Conservation (phyloP, 2,113 vertebrate species). For the Crotalus viridis region DNA sequence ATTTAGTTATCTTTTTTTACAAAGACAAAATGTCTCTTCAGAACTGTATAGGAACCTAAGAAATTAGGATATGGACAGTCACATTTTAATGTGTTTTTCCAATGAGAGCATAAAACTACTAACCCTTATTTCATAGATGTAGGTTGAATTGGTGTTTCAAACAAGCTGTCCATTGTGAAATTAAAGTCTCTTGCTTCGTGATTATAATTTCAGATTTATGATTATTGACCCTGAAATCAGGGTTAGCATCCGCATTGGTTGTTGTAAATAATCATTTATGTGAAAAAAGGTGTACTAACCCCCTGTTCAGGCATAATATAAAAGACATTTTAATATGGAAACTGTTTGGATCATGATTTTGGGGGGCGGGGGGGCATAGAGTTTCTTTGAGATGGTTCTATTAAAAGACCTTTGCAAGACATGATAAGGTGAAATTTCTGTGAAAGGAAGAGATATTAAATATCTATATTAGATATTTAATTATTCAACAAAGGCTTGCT, state of each 20-base stretch:
- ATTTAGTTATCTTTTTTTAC: too few species aligned
- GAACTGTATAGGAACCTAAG: not conserved
- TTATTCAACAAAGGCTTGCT: not conserved
- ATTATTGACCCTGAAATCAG: not conserved
- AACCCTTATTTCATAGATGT: not conserved
- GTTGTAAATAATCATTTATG: not conserved
- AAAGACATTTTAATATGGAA: not conserved
- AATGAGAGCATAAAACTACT: not conserved
- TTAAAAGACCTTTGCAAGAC: too few species aligned
- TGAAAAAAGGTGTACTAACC: not conserved
- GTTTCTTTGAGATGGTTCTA: too few species aligned
- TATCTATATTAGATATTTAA: too few species aligned
- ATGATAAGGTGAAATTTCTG: too few species aligned
- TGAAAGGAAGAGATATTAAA: too few species aligned
- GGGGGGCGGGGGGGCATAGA: too few species aligned
- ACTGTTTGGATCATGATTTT: not conserved
- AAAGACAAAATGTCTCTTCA: not conserved
- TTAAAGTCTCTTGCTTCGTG: not conserved
- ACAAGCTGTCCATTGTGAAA: not conserved
- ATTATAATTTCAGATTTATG: not conserved
- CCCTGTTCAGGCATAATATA: not conserved
- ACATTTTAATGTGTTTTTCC: not conserved
- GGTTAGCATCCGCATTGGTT: not conserved
- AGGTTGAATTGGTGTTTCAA: not conserved
- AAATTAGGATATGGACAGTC: not conserved